Evolutionary conservation across 2,113 vertebrate species (phyloP), one percentile per base, ranked within the genome.

Genomic region (Rhinolophus ferrumequinum): DNA sequence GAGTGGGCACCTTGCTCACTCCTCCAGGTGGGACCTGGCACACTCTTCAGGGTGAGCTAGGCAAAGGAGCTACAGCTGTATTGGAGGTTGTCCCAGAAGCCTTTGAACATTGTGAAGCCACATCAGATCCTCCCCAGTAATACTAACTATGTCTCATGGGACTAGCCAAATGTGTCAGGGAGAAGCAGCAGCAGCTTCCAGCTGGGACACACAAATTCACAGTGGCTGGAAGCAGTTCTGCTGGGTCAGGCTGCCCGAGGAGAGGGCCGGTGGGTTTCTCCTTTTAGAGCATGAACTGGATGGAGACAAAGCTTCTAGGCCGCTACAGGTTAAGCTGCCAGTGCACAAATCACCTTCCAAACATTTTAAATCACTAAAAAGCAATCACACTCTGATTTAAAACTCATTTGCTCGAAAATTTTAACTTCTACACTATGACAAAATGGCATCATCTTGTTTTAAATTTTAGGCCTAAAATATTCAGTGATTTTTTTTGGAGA

Each of bases 1-100:
- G 12, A 38, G 15, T 2, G 18, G 14, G 4, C 7, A 21, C 41
- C 50, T 24, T 4, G 4, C 38, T 24, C 22, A 67, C 58, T 0
- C 6, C n/a, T 79, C 24, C 13, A 58, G 35, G 6, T 22, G 38
- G 21, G 33, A 5, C 4, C 60, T 5, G 5, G 85, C 33, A 75
- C 30, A 6, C 35, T 69, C 64, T 13, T 44, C 14, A 19, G 30
- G 11, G 15, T 35, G 84, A 54, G 14, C 19, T 4, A 84, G 56
- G 30, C n/a, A 44, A 24, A 92, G 44, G 26, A 18, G 14, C 54
- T 18, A 14, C 50, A 50, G 5, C 41, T 33, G 6, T 44, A 1
- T 22, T 41, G 26, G 44, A n/a, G 24, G 52, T 47, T 50, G 67
- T 44, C 73, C 47, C 73, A 77, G 47, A 75, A 60, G 52, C 19